Base-by-base conservation (phyloP, 2,797 vertebrate genomes). In the Lemur catta region DNA sequence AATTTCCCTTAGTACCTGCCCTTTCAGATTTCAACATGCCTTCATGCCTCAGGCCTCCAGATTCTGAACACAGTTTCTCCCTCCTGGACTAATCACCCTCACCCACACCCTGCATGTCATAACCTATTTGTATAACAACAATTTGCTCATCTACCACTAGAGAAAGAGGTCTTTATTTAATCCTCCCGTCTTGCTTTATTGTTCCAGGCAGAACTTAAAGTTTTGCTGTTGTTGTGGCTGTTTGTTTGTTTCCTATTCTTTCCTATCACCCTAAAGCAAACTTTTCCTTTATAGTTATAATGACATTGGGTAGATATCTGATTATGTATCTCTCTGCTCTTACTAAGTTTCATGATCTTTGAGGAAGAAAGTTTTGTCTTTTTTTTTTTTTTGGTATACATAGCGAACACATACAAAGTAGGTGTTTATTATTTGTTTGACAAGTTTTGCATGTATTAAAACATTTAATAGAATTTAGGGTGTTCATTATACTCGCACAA, bases 161-260 rank as follows among this genome's bases (percentile, higher is more conserved):
- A 81, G 13, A 87, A 84, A 33, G 22, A 74, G 4, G 18, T 50
- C 30, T 67, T 90, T 14, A 50, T 89, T 84, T 55, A 50, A 43
- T 7, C 0, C 1, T n/a, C 7, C 46, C 3, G 1, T 38, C 17
- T 41, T 72, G 1, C 5, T 15, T 61, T 59, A 2, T n/a, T 46
- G 6, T 69, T 75, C 28, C 7, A 65, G 24, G 24, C 0, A 55
- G 5, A 87, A 63, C 0, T 46, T 48, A 43, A 38, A 28, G 24
- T 59, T 59, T 59, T 59, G 24, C 24, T 57, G 22, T 24, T 10
- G 2, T 59, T 26, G 57, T 59, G 38, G 38, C 38, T 12, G 3
- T 59, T 28, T 59, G 57, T 59, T 59, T 59, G 55, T 59, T 18
- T 33, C 33, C 61, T 15, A n/a, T n/a, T 17, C 30, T n/a, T 65